Conservation (phyloP, 2,888 invertebrate species). For the Congeria kusceri region DNA sequence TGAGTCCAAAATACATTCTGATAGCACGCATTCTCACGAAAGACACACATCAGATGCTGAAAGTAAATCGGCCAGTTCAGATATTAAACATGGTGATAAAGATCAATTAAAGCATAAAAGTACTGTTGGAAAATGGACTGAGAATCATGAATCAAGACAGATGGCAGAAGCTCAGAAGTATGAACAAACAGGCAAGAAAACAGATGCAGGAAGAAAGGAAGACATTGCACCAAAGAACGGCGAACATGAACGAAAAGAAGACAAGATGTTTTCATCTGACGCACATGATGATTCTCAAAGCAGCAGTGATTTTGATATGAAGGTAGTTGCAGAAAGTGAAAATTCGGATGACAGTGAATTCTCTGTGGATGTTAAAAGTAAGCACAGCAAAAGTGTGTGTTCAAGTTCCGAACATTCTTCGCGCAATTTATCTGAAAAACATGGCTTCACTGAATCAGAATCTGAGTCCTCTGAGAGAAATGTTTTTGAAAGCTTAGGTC, state of each 20-base stretch:
- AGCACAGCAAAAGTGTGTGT: no score
- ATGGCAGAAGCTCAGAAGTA: no score
- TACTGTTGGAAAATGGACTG: neutral
- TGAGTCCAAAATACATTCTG: no score
- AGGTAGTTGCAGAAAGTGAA: neutral
- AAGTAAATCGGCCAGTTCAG: no score
- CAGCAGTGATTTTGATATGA: neutral
- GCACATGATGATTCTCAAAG: no score
- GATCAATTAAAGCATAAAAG: neutral
- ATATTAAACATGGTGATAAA: no score
- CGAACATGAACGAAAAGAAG: no score
- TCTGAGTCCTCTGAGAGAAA: neutral
- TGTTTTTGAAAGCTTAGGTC: constrained; percentile 1
- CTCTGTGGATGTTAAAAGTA: neutral
- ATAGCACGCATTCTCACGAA: no score
- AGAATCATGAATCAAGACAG: neutral
- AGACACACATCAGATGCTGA: no score
- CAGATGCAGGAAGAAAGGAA: no score
- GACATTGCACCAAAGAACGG: no score
- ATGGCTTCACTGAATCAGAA: no score
- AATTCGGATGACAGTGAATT: neutral
- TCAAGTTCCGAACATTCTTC: constrained; percentile 17
- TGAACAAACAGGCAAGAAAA: neutral
- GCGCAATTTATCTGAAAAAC: neutral
- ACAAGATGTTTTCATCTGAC: neutral